Percentiles rank a stretch among this genome's conserved stretches.
Conservation (phyloP, 2,888 invertebrate species). For the Tachina lurida region DNA sequence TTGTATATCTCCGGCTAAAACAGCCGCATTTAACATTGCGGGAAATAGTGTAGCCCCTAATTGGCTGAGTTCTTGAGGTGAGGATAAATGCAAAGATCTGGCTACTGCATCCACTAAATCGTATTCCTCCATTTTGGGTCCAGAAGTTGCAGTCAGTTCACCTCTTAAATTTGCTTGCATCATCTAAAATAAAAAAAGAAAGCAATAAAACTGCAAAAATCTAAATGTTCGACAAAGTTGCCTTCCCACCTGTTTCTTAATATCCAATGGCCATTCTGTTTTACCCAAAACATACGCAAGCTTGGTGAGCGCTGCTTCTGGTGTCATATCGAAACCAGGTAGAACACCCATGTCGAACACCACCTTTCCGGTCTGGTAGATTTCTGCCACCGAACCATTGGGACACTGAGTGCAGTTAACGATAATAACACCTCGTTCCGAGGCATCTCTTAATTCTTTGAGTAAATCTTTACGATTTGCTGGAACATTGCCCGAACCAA, state of each 20-base stretch:
- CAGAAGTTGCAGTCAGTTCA: constrained; percentile 86
- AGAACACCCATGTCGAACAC: constrained; percentile 79
- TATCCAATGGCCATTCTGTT: constrained; percentile 86
- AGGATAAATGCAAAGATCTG: constrained; percentile 84
- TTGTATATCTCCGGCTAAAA: constrained; percentile 84
- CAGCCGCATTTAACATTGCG: constrained; percentile 87
- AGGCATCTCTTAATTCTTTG: constrained; percentile 87
- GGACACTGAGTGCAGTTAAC: constrained; percentile 96
- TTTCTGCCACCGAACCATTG: constrained; percentile 90
- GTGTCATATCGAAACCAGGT: constrained; percentile 85
- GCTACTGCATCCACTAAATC: constrained; percentile 86
- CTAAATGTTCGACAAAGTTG: background rate
- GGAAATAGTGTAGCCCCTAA: constrained; percentile 87
- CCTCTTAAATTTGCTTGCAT: constrained; percentile 91
- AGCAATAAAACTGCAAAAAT: background rate
- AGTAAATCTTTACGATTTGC: constrained; percentile 91
- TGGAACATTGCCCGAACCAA: constrained; percentile 97
- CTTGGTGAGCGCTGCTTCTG: constrained; percentile 96
- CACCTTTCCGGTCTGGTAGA: constrained; percentile 93
- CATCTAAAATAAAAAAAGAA: constrained; percentile 84
- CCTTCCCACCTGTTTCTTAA: constrained; percentile 86
- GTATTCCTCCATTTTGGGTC: constrained; percentile 82
- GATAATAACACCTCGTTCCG: constrained; percentile 90
- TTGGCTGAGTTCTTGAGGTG: constrained; percentile 84
- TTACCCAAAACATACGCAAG: constrained; percentile 94